Percentiles rank a stretch among this genome's conserved stretches.
phyloP scores from a whole-genome alignment of 2,888 invertebrate species.

The Melangyna quadrimaculata region DNA sequence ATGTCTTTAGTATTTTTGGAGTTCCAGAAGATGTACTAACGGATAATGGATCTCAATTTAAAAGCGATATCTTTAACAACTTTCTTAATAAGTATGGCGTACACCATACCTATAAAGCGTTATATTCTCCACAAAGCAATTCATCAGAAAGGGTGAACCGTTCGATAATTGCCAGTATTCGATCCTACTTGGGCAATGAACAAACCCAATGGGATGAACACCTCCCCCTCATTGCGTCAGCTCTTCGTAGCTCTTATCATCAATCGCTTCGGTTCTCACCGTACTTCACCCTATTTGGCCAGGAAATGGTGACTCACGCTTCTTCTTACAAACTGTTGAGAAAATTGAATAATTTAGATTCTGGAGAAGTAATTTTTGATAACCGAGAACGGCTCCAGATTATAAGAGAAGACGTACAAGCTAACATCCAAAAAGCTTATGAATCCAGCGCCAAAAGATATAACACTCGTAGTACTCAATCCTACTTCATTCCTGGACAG shows the following conservation, averaged over 20 bases:
- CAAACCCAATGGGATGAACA: slow-evolving; percentile 61
- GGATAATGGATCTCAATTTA: slow-evolving; percentile 61
- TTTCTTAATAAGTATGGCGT: slow-evolving; percentile 42
- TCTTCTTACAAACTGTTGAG: slow-evolving; percentile 33
- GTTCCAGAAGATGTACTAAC: slow-evolving; percentile 49
- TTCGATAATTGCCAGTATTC: slow-evolving; percentile 45
- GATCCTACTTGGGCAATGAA: slow-evolving; percentile 36
- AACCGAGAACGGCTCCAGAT: not conserved
- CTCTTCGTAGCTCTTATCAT: slow-evolving; percentile 40
- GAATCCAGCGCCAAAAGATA: slow-evolving; percentile 3
- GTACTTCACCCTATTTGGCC: slow-evolving; percentile 57
- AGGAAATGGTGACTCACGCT: slow-evolving; percentile 51
- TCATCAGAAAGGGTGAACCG: slow-evolving; percentile 54
- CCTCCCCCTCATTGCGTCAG: slow-evolving; percentile 28
- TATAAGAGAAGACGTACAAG: not conserved
- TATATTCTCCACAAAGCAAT: slow-evolving; percentile 54
- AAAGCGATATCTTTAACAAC: slow-evolving; percentile 30
- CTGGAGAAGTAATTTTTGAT: not conserved
- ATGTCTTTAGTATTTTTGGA: slow-evolving; percentile 49
- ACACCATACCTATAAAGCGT: slow-evolving; percentile 39
- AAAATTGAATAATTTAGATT: slow-evolving; percentile 2
- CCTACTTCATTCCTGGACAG: slow-evolving; percentile 17
- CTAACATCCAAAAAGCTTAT: slow-evolving; percentile 2
- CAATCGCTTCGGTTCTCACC: slow-evolving; percentile 43
- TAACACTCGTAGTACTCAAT: slow-evolving; percentile 14